Conservation (phyloP, 2,888 invertebrate species). For the Synanthedon tipuliformis region DNA sequence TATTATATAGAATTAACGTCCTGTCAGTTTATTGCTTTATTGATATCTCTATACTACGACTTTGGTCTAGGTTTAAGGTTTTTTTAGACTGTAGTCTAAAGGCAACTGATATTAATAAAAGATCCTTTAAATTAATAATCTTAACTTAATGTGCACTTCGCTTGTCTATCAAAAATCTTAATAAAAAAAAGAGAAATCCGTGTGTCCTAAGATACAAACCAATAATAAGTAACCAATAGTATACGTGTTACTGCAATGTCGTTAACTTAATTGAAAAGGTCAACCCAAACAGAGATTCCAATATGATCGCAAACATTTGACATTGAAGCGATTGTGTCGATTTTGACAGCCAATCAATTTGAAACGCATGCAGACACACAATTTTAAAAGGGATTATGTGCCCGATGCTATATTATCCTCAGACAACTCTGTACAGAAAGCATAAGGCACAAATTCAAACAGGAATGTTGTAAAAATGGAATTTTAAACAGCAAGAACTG, state of each 20-base stretch:
- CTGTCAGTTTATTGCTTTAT: no score
- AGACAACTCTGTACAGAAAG: conserved; percentile 6
- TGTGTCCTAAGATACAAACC: no score
- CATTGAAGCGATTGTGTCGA: conserved; percentile 51
- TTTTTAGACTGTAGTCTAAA: no score
- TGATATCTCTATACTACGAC: no score
- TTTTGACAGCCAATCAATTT: conserved; percentile 62
- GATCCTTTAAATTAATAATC: no score
- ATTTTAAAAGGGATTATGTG: conserved; percentile 4
- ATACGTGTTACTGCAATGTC: conserved; percentile 24
- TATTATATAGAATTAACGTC: no score
- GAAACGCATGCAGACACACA: conserved; percentile 30
- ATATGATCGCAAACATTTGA: conserved; percentile 53
- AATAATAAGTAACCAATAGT: conserved; percentile 16
- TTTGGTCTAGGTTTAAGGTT: no score
- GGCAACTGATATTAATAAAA: no score
- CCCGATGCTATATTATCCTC: background rate
- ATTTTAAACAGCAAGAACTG: conserved; percentile 23
- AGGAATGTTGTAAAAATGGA: conserved; percentile 5
- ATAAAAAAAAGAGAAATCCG: no score
- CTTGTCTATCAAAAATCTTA: no score
- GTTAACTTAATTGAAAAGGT: conserved; percentile 38
- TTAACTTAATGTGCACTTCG: no score
- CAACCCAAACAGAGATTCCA: conserved; percentile 39
- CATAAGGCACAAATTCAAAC: conserved; percentile 19